These are phyloP conservation scores for Dyspetes luteomarginatus DNA, from an alignment of 2,888 invertebrate species.

Conservation along the genomic window DNA sequence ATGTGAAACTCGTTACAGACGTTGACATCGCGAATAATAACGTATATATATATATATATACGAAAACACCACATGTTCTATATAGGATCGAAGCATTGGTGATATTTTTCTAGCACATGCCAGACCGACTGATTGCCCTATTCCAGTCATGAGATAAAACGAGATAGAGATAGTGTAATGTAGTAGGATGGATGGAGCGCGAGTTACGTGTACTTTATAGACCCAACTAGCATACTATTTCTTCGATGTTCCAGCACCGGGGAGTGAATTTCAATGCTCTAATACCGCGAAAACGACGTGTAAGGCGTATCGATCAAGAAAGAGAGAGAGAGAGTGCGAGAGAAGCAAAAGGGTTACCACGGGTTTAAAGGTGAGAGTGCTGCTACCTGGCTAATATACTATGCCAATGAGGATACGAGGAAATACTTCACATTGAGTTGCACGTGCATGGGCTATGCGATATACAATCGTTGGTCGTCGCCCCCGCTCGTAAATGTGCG, in stretches of 20 bases:
- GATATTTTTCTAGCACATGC: slow-evolving; percentile 6
- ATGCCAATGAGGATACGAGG: slow-evolving; percentile 30
- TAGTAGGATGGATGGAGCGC: slow-evolving; percentile 44
- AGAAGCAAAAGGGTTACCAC: slow-evolving; percentile 24
- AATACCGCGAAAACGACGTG: slow-evolving; percentile 67
- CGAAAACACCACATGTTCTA: too few species aligned
- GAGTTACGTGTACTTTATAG: slow-evolving; percentile 67
- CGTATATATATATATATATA: too few species aligned
- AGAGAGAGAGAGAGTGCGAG: slow-evolving; percentile 1
- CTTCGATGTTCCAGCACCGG: slow-evolving; percentile 50
- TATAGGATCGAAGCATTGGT: neutral
- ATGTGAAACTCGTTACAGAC: slow-evolving; percentile 9
- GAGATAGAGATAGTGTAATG: slow-evolving; percentile 26
- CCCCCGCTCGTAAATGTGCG: slow-evolving; percentile 21
- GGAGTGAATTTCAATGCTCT: slow-evolving; percentile 68
- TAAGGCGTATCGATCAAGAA: slow-evolving; percentile 65
- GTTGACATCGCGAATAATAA: neutral
- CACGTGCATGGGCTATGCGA: slow-evolving; percentile 47
- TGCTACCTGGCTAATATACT: slow-evolving; percentile 12
- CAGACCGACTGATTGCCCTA: slow-evolving; percentile 42
- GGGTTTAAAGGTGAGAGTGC: slow-evolving; percentile 22
- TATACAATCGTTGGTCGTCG: slow-evolving; percentile 42
- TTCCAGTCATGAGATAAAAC: slow-evolving; percentile 11
- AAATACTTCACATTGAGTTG: slow-evolving; percentile 51
- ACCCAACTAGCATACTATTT: slow-evolving; percentile 62